phyloP scores from a whole-genome alignment of 1,140 invertebrate genomes.

The Lepidotrigona ventralis region DNA sequence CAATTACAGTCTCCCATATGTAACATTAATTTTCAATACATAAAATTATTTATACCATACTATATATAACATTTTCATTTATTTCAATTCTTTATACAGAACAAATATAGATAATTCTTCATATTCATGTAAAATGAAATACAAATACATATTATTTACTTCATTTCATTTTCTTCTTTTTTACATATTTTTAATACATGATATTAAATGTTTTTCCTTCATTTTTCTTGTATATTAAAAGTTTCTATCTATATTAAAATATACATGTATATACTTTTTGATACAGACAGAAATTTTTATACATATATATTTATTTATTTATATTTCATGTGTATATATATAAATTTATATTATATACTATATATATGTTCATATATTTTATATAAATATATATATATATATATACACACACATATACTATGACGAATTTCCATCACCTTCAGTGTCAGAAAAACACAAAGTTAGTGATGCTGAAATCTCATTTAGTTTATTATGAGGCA shows the following conservation, averaged over 20 bases:
- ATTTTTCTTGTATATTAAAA: not conserved
- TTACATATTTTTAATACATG: not conserved
- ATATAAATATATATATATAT: not conserved
- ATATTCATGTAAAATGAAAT: not conserved
- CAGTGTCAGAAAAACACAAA: constrained; percentile 18
- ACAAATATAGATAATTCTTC: not conserved
- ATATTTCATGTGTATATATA: too few species aligned
- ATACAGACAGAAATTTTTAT: too few species aligned
- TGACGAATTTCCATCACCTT: constrained; percentile 16
- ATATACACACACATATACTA: not conserved
- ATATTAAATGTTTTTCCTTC: not conserved
- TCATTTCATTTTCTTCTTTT: not conserved
- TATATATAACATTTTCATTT: not conserved
- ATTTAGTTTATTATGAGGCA: constrained; percentile 36
- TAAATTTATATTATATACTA: too few species aligned
- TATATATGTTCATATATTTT: too few species aligned
- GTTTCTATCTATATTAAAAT: not conserved
- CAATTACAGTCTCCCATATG: too few species aligned
- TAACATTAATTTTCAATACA: too few species aligned
- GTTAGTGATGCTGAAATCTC: constrained; percentile 13
- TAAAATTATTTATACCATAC: not conserved
- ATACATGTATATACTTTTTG: not conserved
- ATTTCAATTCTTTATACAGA: constrained; percentile 4
- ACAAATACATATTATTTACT: not conserved
- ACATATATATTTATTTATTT: too few species aligned